A percentile compares a stretch with the other conserved stretches of the same genome.
phyloP scores from a whole-genome alignment of 2,113 vertebrate genomes.

The Lophius piscatorius region DNA sequence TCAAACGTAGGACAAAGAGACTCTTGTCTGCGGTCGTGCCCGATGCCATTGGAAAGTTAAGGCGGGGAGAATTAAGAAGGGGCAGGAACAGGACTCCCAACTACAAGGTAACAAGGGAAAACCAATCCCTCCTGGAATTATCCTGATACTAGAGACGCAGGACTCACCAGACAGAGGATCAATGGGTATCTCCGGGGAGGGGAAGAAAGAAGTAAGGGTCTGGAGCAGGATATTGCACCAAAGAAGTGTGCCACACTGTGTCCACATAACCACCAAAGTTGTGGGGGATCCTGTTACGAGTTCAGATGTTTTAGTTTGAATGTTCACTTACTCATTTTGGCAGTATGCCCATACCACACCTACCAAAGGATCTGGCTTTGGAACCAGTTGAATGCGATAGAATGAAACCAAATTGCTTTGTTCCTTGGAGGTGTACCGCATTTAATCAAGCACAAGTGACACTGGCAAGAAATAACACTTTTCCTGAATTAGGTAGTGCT shows the following conservation, averaged over 20 bases:
- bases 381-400: constrained; percentile 52
- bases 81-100: constrained; percentile 77
- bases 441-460: constrained; percentile 11
- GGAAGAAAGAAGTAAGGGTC: constrained; percentile 62
- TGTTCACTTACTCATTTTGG: constrained; percentile 72
- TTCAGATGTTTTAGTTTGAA: constrained; percentile 80
- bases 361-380: constrained; percentile 41
- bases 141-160: constrained; percentile 76
- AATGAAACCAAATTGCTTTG: constrained; percentile 40
- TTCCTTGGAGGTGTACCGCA: constrained; percentile 25
- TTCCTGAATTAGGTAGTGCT: neutral
- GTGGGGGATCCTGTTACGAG: constrained; percentile 76
- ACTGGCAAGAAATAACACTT: neutral
- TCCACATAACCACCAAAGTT: constrained; percentile 77
- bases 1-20: constrained; percentile 71
- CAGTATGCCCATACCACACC: constrained; percentile 58
- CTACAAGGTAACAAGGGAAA: constrained; percentile 83
- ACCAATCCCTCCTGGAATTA: constrained; percentile 81
- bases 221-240: constrained; percentile 77
- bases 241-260: constrained; percentile 75
- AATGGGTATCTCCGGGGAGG: constrained; percentile 74
- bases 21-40: constrained; percentile 70
- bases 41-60: constrained; percentile 66
- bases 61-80: constrained; percentile 79
- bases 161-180: constrained; percentile 73